Base-by-base conservation (phyloP, 2,113 vertebrate species). In the Campylorhamphus procurvoides region DNA sequence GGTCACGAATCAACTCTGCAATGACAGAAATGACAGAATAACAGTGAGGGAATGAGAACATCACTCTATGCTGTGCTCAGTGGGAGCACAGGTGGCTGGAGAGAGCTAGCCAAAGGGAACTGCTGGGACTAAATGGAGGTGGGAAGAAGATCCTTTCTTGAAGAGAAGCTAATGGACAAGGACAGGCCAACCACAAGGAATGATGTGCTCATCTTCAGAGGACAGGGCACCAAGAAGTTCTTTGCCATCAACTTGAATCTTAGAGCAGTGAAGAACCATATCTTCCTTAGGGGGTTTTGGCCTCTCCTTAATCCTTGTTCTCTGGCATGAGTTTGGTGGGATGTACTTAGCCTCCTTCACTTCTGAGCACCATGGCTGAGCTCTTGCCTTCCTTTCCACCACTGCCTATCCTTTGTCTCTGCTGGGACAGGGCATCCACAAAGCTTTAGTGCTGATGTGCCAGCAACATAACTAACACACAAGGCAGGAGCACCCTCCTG, bases 11-110 rank as follows among this genome's bases (percentile, higher is more conserved):
- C 87, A 52, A 37, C 67, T 78, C 81, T 59, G 83, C 82, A 91
- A 71, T 79, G 82, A 72, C 74, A 95, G 74, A 75, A 91, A 71
- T 79, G 81, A 72, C 74, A 95, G 74, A 75, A 13, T 35, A 89
- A 73, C 44, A 33, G 49, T 2, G 14, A 62, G 56, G 73, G 78
- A 78, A 68, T 58, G 83, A 82, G 84, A 49, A 37, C 44, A 62
- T 72, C 12, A 3, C 29, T 80, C 77, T 13, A 2, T 55, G 37
- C 39, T 4, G 9, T 59, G 49, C 56, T 78, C 56, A 71, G 55
- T 72, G 71, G 71, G 39, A 90, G 49, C 1, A 0, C 87, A 79
- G 87, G 73, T 96, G 73, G 60, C 53, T 93, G 72, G 55, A 76
- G 50, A 50, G 33, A 69, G 24, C 20, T n/a, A 39, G 46, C 33